Base-by-base conservation (phyloP, 2,797 vertebrate genomes). In the Epinephelus malabaricus region DNA sequence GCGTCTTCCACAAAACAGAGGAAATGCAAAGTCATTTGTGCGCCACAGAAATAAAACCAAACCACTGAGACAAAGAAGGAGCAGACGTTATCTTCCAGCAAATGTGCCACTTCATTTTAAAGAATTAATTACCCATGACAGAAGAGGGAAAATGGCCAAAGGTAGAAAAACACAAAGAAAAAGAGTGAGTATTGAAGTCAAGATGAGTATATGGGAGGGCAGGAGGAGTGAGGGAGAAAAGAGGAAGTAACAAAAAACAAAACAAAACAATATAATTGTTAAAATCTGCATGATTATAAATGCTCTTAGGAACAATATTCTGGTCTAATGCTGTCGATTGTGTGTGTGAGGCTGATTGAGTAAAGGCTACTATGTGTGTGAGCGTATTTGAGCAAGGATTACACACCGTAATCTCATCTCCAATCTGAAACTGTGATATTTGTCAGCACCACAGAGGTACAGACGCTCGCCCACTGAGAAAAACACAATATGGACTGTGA, bases 121-220 rank as follows among this genome's bases (percentile, higher is more conserved):
- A 73, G 70, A 85, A 82, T 83, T 70, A 86, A 86, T 88, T 88
- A 84, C 50, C 66, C 73, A 65, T 72, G 76, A 83, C 81, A 70
- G 46, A 21, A 69, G 59, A 76, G 58, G 69, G 1, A 76, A 74
- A 78, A 66, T 45, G 58, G 70, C 76, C 69, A 46, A 70, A 79
- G 69, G 73, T 72, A 71, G 56, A 53, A 59, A 43, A 81, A 77
- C 62, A 76, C 43, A 73, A 60, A 81, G 58, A 23, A 58, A 53
- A 68, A 50, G 43, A 81, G 55, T 59, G 59, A 74, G 62, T 62
- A 55, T 55, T 56, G 14, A 60, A 59, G n/a, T 47, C 38, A 61
- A 72, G 46, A 46, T 54, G 76, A 50, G 59, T 79, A 61, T 69
- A 68, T n/a, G 61, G 47, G 14, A 6, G 59, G 59, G 9, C 21